Conservation (phyloP, 2,888 invertebrate species). For the Gortyna flavago region DNA sequence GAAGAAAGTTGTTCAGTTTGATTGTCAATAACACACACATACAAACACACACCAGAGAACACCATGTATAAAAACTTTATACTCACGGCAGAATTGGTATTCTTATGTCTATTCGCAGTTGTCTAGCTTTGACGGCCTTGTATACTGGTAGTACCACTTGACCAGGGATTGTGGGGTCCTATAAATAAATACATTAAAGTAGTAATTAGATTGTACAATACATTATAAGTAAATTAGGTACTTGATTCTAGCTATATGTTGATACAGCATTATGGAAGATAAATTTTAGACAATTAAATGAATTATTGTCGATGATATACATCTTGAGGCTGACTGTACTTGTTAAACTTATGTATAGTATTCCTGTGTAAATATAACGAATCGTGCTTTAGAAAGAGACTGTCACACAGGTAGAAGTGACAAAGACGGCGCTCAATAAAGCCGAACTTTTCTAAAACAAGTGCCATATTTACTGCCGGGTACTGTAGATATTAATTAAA, state of each 20-base stretch:
- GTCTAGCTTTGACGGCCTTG: conserved; percentile 92
- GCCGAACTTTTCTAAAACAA: not conserved
- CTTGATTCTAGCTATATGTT: not conserved
- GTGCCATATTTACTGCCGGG: not conserved
- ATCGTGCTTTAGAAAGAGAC: not conserved
- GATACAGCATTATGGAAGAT: not conserved
- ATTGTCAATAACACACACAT: too few species aligned
- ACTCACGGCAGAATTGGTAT: conserved; percentile 91
- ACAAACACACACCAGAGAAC: too few species aligned
- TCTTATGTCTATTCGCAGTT: conserved; percentile 87
- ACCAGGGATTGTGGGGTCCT: conserved; percentile 89
- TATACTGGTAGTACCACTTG: conserved; percentile 93
- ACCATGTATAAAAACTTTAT: not conserved
- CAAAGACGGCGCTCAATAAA: not conserved
- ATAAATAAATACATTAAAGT: conserved; percentile 23
- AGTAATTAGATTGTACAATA: not conserved
- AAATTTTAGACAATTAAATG: not conserved
- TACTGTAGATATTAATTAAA: conserved; percentile 6
- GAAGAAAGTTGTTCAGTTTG: too few species aligned
- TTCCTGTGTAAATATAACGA: not conserved
- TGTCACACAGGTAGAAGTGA: not conserved
- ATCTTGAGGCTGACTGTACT: not conserved
- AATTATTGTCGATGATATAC: not conserved
- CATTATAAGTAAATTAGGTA: too few species aligned
- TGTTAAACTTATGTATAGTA: not conserved